Percentiles rank a stretch among this genome's conserved stretches.
These are phyloP conservation scores for Menura novaehollandiae DNA, from an alignment of 2,113 vertebrate genomes.

Conservation along the genomic window DNA sequence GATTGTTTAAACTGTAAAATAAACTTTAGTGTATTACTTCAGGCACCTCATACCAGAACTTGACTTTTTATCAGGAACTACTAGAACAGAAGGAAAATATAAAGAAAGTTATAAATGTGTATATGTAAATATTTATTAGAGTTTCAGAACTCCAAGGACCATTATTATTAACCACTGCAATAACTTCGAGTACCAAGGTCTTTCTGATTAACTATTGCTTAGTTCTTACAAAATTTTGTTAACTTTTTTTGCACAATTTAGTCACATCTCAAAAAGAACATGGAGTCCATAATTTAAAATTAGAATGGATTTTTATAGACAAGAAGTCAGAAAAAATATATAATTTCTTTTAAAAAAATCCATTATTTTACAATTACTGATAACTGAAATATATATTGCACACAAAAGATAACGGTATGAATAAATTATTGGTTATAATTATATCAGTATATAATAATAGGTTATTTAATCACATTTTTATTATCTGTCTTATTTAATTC, in stretches of 20 bases:
- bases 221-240: neutral
- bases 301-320: neutral
- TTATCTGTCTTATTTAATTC: neutral
- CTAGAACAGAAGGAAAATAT: neutral
- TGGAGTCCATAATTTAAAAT: neutral
- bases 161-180: neutral
- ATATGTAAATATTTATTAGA: neutral
- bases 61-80: neutral
- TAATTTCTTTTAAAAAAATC: neutral
- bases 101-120: neutral
- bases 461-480: neutral
- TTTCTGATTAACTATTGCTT: neutral
- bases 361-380: neutral
- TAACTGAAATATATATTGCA: neutral
- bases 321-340: neutral
- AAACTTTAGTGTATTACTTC: neutral
- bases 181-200: neutral
- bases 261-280: neutral
- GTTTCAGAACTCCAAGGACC: neutral
- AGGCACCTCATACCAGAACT: neutral
- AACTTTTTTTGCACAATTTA: neutral
- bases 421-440: neutral
- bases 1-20: neutral
- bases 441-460: neutral
- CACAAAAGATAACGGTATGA: neutral